Base-by-base conservation (phyloP, 2,888 invertebrate genomes). In the Escarpia spicata region DNA sequence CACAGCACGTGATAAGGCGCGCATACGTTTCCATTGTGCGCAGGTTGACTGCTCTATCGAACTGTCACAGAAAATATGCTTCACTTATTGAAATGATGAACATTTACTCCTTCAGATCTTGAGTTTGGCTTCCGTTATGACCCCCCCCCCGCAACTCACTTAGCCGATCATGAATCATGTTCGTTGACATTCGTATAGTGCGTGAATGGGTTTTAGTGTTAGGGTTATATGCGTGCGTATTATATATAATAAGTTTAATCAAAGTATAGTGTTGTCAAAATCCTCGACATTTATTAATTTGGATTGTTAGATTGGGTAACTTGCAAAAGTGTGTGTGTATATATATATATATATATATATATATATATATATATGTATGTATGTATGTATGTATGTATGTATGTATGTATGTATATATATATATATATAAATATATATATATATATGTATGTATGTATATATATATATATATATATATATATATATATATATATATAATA, bases 391-490 rank as follows among this genome's bases (percentile, higher is more conserved):
- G 19, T 90, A 52, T 45, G 19, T 90, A 90, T 90, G 19, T 90
- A n/a, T 90, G 26, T 90, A n/a, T 90, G 19, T 90, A 90, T 90
- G 37, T 90, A n/a, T 19, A 90, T 90, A n/a, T 90, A n/a, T 90
- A 90, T 90, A n/a, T 90, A n/a, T 43, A 90, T 43, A 15, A 9
- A n/a, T 90, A 90, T 43, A 4, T 43, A 90, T 43, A 43, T 90
- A 90, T 90, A 43, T 37, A 90, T 43, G 15, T 90, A 90, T 90
- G n/a, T 90, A 90, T 90, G 9, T 43, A 43, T 90, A 43, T 90
- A 90, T 43, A n/a, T 90, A 43, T 37, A 43, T 43, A 90, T 43
- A 37, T 90, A 43, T 90, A 43, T 90, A 43, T 90, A 43, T 90
- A 90, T 90, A 90, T 43, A 90, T 90, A 43, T 45, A 45, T 45